Evolutionary conservation across 1,140 invertebrate genomes (phyloP), one percentile per base, ranked within the genome.

Genomic region (Macrosteles quadrilineatus): DNA sequence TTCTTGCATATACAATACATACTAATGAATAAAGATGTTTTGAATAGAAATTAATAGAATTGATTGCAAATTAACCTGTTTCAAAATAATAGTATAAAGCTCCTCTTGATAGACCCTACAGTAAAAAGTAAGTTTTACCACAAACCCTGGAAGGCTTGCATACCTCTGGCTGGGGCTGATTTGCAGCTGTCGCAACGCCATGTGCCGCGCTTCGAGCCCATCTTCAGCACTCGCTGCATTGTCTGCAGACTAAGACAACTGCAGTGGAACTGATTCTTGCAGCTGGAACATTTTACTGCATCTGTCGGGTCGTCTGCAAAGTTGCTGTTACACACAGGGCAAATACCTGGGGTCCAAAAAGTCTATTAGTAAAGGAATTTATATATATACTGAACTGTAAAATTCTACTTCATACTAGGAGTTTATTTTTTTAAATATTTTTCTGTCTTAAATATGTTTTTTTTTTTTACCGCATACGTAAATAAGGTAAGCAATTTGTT

Each of bases 131-230:
- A 40, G 6, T 17, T 6, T 40, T 17, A 9, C 6, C 36, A 40
- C 36, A 6, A 40, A 40, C 17, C 6, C 17, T 40, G 36, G 6
- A 40, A 6, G 6, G 6, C 6, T 17, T 40, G 14, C 47, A 4
- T 50, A 50, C 47, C 4, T 4, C n/a, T 19, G 47, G 47, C n/a
- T 3, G 47, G 3, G n/a, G 47, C 14, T 4, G 55, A 2, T 59
- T 29, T 59, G 27, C 55, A 59, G 11, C 23, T 9, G n/a, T 59
- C 55, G 27, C 55, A 59, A 4, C 27, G 25, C 55, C 55, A 59
- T 11, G 55, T 27, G n/a, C 11, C 9, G 27, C 55, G 55, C n/a
- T n/a, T 50, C n/a, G 47, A 50, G 47, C 47, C 47, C 17, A 50
- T 4, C 27, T 59, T 59, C 27, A 21, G 12, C 14, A 59, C 2